Evolutionary conservation across 2,888 invertebrate species (phyloP).

Genomic region (Melanotus villosus): DNA sequence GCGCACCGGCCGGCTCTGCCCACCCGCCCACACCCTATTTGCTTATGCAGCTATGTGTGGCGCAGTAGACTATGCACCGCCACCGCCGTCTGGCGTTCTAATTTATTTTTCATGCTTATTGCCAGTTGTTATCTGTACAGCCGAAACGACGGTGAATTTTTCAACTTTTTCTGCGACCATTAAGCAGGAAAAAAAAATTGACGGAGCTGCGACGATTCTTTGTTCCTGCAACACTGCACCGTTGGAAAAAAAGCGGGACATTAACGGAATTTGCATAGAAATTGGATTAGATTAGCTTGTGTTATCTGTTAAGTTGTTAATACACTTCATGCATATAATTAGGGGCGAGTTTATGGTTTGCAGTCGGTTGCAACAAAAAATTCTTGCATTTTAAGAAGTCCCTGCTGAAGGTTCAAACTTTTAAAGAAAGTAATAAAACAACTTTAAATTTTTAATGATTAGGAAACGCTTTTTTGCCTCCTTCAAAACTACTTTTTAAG

Average conservation of each 20-base stretch:
- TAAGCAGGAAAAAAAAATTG: too few species aligned
- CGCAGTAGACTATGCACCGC: conserved; percentile 24
- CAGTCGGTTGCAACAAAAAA: too few species aligned
- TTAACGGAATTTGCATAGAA: background rate
- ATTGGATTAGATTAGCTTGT: background rate
- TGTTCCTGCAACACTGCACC: too few species aligned
- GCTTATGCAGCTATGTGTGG: conserved; percentile 37
- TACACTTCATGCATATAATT: background rate
- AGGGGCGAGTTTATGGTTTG: too few species aligned
- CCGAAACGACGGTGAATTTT: background rate
- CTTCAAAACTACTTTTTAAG: too few species aligned
- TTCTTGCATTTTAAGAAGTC: too few species aligned
- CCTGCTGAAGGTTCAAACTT: too few species aligned
- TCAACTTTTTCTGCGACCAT: conserved; percentile 5
- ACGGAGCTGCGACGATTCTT: too few species aligned
- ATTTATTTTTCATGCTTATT: conserved; percentile 13
- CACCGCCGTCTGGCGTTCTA: conserved; percentile 19
- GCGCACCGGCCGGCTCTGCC: conserved; percentile 25
- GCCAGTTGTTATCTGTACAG: conserved; percentile 8
- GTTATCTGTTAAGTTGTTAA: background rate
- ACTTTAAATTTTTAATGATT: too few species aligned
- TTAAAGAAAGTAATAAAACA: too few species aligned
- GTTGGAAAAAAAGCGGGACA: too few species aligned
- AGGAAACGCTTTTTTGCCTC: too few species aligned
- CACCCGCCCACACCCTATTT: conserved; percentile 39